Conservation (phyloP, 2,113 vertebrate genomes). For the Myiozetetes cayanensis region DNA sequence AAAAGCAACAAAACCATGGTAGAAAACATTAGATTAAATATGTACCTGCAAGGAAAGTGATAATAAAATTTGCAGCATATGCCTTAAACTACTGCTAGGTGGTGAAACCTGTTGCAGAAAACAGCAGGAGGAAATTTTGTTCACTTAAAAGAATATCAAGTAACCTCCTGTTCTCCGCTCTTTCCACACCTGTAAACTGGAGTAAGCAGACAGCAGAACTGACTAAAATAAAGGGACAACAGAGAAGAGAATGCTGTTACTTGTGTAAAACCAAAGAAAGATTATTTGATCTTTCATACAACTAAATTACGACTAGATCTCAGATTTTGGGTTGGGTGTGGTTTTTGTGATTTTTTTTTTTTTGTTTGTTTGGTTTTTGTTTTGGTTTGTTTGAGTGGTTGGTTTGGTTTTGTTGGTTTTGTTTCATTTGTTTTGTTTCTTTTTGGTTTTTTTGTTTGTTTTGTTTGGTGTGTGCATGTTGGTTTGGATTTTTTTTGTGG, state of each 20-base stretch:
- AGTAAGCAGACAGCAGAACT: background rate
- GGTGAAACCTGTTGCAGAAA: background rate
- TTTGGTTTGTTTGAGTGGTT: background rate
- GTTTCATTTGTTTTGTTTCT: background rate
- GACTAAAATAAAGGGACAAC: background rate
- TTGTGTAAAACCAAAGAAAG: background rate
- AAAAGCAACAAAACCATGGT: background rate
- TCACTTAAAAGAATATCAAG: background rate
- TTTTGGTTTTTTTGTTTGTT: background rate
- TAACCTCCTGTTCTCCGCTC: background rate
- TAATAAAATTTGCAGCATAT: background rate
- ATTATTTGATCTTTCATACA: background rate
- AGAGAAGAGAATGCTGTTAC: background rate
- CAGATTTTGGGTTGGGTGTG: background rate
- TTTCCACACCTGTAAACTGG: background rate
- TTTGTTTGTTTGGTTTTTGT: background rate
- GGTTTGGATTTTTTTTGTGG: too few relatives aligned
- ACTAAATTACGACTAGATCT: background rate
- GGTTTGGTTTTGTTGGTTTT: background rate
- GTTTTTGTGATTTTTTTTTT: background rate
- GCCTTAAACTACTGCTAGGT: background rate
- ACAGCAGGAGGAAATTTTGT: background rate
- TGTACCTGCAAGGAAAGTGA: accelerated
- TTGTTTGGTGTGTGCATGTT: background rate
- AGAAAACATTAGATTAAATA: background rate